Percentiles rank a stretch among this genome's conserved stretches.
phyloP scores from a whole-genome alignment of 2,113 vertebrate species.

The Dunckerocampus dactyliophorus region DNA sequence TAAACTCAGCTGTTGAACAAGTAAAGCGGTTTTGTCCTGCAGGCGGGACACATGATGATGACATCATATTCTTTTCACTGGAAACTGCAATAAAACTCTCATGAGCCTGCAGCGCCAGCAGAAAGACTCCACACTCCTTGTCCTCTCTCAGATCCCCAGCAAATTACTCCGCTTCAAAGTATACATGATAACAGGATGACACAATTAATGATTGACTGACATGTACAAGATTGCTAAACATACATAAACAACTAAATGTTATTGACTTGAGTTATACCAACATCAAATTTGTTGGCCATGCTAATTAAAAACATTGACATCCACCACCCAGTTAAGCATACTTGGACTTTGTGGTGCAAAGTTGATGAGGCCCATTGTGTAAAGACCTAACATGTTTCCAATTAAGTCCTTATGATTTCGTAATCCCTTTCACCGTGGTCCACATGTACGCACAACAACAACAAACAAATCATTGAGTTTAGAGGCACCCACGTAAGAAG shows the following conservation, averaged over 20 bases:
- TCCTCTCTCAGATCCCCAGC: conserved; percentile 19
- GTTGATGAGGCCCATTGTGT: conserved; percentile 20
- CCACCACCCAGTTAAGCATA: conserved; percentile 9
- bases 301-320: conserved; percentile 25
- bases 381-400: conserved; percentile 25
- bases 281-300: neutral
- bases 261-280: neutral
- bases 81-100: conserved; percentile 53
- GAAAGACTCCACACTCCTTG: conserved; percentile 17
- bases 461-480: conserved; percentile 7
- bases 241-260: neutral
- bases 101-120: conserved; percentile 18
- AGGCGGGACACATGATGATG: conserved; percentile 58
- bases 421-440: conserved; percentile 25
- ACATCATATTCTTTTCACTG: conserved; percentile 52
- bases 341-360: conserved; percentile 3
- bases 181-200: neutral
- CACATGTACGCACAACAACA: conserved; percentile 9
- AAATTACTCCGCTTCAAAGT: conserved; percentile 16
- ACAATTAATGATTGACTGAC: neutral
- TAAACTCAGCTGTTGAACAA: conserved; percentile 44
- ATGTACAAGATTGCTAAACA: neutral
- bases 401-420: conserved; percentile 18
- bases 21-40: conserved; percentile 47
- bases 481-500: neutral